These are phyloP conservation scores for Atethmia centrago DNA, from an alignment of 2,888 invertebrate species.

Conservation along the genomic window DNA sequence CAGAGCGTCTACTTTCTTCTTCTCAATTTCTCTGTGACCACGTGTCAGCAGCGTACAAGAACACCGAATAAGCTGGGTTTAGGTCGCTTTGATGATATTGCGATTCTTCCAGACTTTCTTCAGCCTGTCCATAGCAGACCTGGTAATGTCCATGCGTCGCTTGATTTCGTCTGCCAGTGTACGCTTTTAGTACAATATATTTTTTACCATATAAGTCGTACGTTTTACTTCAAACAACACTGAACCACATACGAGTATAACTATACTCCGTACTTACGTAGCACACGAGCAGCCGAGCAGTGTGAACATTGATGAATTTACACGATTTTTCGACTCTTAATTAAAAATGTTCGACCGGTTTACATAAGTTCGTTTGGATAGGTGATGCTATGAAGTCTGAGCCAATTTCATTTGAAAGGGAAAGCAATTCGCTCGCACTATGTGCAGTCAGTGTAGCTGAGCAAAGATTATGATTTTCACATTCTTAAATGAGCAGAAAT, in stretches of 20 bases:
- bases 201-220: not conserved
- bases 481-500: not conserved
- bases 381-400: conserved; percentile 3
- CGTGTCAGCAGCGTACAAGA: no score
- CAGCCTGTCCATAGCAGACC: no score
- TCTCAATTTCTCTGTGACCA: no score
- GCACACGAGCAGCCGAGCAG: not conserved
- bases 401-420: conserved; percentile 13
- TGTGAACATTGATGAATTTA: conserved; percentile 24
- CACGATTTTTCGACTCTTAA: conserved; percentile 26
- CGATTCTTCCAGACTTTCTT: no score
- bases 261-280: not conserved
- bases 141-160: no score
- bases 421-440: not conserved
- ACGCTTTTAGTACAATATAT: not conserved
- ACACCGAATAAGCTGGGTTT: no score
- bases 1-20: no score
- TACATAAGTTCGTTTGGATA: conserved; percentile 19
- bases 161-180: no score
- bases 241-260: no score
- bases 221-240: not conserved
- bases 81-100: no score
- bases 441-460: no score
- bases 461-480: not conserved
- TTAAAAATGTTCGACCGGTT: conserved; percentile 43